A percentile compares a stretch with the other conserved stretches of the same genome.
Conservation (phyloP, 2,888 invertebrate genomes). For the Magallana nippona region DNA sequence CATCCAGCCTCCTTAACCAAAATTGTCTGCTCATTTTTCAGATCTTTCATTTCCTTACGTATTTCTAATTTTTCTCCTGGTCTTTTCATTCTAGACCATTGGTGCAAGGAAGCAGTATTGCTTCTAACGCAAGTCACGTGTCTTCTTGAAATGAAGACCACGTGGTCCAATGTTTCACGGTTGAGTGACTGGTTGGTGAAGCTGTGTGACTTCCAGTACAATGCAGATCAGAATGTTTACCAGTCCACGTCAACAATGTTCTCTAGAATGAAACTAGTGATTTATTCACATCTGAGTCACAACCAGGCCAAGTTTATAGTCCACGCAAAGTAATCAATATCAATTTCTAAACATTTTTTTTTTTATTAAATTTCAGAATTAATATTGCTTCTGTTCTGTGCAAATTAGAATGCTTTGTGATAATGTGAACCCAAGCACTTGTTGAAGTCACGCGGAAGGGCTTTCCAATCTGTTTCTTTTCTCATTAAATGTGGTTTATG, state of each 20-base stretch:
- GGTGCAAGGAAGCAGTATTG: not conserved
- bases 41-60: not conserved
- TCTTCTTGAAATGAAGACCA: conserved; percentile 1
- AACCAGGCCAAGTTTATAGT: not conserved
- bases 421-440: too few species aligned
- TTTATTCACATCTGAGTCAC: not conserved
- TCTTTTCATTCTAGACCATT: not conserved
- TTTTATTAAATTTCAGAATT: too few species aligned
- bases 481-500: not conserved
- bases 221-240: not conserved
- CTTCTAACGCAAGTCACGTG: not conserved
- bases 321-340: not conserved
- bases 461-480: not conserved
- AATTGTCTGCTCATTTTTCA: too few species aligned
- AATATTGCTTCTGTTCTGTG: too few species aligned
- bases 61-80: not conserved
- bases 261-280: not conserved
- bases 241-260: not conserved
- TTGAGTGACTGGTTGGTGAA: conserved; percentile 19
- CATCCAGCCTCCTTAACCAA: too few species aligned
- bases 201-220: not conserved
- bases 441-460: not conserved
- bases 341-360: too few species aligned
- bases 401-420: too few species aligned
- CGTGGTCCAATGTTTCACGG: conserved; percentile 14